phyloP scores from a whole-genome alignment of 2,888 invertebrate species.

The Caenorhabditis uteleia region DNA sequence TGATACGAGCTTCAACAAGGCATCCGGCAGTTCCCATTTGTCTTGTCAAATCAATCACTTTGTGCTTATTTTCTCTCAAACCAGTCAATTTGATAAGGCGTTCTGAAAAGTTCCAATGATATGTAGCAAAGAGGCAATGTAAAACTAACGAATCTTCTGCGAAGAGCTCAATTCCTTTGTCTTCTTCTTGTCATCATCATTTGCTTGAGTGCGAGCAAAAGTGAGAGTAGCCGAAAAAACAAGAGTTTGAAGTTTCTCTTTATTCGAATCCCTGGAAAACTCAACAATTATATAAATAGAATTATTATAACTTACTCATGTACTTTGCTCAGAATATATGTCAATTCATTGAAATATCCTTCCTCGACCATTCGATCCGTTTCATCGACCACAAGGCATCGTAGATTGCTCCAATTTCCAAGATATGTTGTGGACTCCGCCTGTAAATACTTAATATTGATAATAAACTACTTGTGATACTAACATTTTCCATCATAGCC shows the following conservation, averaged over 20 bases:
- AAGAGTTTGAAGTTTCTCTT: slow-evolving; percentile 81
- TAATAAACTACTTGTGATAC: slow-evolving; percentile 1
- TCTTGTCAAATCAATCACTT: slow-evolving; percentile 88
- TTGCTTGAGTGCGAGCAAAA: slow-evolving; percentile 78
- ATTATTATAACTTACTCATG: too few species aligned
- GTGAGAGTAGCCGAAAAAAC: slow-evolving; percentile 97
- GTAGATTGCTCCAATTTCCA: slow-evolving; percentile 68
- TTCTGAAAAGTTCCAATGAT: slow-evolving; percentile 29
- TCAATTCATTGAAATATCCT: slow-evolving; percentile 91
- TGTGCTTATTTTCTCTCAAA: slow-evolving; percentile 73
- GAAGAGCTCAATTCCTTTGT: slow-evolving; percentile 67
- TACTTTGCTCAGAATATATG: slow-evolving; percentile 81
- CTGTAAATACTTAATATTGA: slow-evolving; percentile 22
- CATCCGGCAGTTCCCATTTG: slow-evolving; percentile 82
- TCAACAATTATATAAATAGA: slow-evolving; percentile 5
- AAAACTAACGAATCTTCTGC: slow-evolving; percentile 71
- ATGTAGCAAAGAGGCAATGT: neutral
- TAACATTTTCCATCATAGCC: slow-evolving; percentile 84
- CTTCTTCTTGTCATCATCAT: slow-evolving; percentile 75
- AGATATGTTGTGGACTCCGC: slow-evolving; percentile 55
- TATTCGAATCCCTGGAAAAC: slow-evolving; percentile 21
- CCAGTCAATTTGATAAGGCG: slow-evolving; percentile 59
- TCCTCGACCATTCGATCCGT: slow-evolving; percentile 97
- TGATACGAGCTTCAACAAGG: slow-evolving; percentile 84
- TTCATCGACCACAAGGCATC: slow-evolving; percentile 90